Evolutionary conservation across 2,113 vertebrate genomes (phyloP), one percentile per base, ranked within the genome.

Genomic region (Cichladusa arquata): DNA sequence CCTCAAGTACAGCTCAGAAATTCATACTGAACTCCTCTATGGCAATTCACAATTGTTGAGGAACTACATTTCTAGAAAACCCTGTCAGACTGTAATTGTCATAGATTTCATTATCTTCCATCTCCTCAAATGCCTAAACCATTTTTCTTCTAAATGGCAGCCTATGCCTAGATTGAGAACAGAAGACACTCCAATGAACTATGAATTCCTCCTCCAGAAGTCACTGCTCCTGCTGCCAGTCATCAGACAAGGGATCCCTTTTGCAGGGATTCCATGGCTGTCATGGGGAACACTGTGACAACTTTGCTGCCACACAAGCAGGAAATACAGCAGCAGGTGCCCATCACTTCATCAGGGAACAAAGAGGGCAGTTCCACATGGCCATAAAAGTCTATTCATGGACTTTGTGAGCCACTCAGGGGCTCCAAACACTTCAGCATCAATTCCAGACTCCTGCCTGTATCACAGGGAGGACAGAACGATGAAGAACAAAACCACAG

Each of bases 201-300:
- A 56, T 20, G 3, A 88, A 91, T 54, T 88, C 89, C 47, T 86
- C 25, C 76, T 74, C 56, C 56, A 70, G 44, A 65, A 56, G 33
- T 34, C 56, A 56, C 8, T 71, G 51, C 18, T 66, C 14, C 69
- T 81, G 26, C 69, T 84, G n/a, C 19, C 34, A 33, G 1, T 34
- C 34, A 38, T 20, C 33, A 89, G 17, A 54, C 26, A 2, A 71
- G 12, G 9, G 31, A 61, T 73, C 18, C 23, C 25, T 82, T 86
- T 38, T 7, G 36, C 42, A 38, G 28, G 36, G 33, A 66, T 58
- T 36, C 53, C 50, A 45, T 15, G 40, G 26, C 34, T 56, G 57
- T 13, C 22, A 26, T 0, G 2, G 51, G 47, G 36, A 81, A 45
- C 6, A 24, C 29, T 1, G 0, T 9, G 45, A 11, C n/a, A 28